phyloP scores from a whole-genome alignment of 2,113 vertebrate genomes.

The Hypanus sabinus region DNA sequence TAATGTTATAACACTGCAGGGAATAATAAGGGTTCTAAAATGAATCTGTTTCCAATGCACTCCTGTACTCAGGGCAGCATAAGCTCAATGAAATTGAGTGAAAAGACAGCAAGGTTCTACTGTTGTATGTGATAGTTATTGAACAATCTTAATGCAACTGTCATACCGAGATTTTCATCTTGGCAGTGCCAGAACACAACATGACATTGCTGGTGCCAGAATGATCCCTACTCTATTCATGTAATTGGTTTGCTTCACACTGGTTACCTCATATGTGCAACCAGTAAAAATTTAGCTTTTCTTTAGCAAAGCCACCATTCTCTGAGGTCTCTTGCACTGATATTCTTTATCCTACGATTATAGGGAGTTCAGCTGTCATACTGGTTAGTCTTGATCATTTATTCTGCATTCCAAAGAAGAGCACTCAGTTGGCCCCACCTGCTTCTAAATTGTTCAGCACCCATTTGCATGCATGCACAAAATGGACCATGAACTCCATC shows the following conservation, averaged over 20 bases:
- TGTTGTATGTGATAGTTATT: background rate
- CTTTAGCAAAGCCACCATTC: background rate
- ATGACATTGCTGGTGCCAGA: constrained; percentile 16
- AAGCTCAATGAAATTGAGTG: constrained; percentile 11
- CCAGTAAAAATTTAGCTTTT: constrained; percentile 1
- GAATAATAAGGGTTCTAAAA: constrained; percentile 29
- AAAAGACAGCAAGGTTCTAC: constrained; percentile 13
- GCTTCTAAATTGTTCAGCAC: background rate
- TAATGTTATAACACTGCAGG: constrained; percentile 8
- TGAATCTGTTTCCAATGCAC: constrained; percentile 6
- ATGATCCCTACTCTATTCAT: constrained; percentile 11
- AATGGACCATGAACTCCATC: background rate
- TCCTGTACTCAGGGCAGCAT: background rate
- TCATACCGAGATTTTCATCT: constrained; percentile 25
- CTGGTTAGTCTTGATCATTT: background rate
- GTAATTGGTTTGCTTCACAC: constrained; percentile 29
- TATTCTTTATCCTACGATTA: background rate
- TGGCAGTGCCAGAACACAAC: constrained; percentile 14
- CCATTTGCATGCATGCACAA: background rate
- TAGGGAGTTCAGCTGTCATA: background rate
- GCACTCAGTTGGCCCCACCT: background rate
- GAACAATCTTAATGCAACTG: constrained; percentile 1
- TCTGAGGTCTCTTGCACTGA: background rate
- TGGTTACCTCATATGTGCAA: background rate
- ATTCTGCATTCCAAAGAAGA: background rate